phyloP scores from a whole-genome alignment of 2,797 vertebrate species.

The Halcyon chelicuti region DNA sequence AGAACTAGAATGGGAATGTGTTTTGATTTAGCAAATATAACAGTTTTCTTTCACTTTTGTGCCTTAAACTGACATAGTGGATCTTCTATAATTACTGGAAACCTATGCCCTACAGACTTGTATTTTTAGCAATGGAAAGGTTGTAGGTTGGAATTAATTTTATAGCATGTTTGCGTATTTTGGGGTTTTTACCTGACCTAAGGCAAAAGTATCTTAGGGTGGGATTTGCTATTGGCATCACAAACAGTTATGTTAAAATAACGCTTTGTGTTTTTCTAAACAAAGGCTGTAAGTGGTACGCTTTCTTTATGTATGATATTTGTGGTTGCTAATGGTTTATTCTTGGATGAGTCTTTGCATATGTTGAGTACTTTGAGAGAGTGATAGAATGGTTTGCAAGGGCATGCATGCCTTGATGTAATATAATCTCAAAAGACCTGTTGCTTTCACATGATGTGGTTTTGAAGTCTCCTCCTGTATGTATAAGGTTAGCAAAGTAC shows the following conservation, averaged over 20 bases:
- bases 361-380: constrained; percentile 25
- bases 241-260: not conserved
- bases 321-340: constrained; percentile 66
- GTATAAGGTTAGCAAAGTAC: not conserved
- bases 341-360: constrained; percentile 68
- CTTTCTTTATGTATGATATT: constrained; percentile 13
- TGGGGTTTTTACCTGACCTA: not conserved
- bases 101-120: not conserved
- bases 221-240: not conserved
- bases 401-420: constrained; percentile 64
- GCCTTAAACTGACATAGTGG: not conserved
- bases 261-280: not conserved
- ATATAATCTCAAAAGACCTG: constrained; percentile 65
- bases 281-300: constrained; percentile 25
- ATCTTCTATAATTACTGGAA: not conserved
- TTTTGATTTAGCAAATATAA: not conserved
- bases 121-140: constrained; percentile 34
- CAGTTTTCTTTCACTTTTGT: not conserved
- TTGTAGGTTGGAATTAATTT: not conserved
- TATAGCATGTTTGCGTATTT: not conserved
- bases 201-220: not conserved
- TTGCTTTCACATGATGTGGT: constrained; percentile 41
- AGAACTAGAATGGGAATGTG: not conserved
- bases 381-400: constrained; percentile 48
- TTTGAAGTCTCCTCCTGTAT: constrained; percentile 21